Base-by-base conservation (phyloP, 1,140 invertebrate genomes). In the Drosophila sp. region DNA sequence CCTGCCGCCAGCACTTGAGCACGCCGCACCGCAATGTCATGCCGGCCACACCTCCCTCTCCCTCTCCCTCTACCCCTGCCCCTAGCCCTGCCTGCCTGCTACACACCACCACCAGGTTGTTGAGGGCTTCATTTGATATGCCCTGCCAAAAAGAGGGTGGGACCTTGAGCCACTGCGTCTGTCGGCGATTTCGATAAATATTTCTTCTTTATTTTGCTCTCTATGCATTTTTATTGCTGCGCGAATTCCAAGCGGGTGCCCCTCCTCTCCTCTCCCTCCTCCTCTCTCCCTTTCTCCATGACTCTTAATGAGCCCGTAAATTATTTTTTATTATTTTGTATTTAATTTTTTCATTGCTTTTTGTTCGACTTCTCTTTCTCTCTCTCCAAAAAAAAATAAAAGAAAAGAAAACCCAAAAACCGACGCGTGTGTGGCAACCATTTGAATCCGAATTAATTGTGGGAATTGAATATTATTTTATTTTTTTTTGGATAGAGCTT, bases 261-360 rank as follows among this genome's bases (percentile, higher is more conserved):
- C 32, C 8, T 4, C 25, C 57, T 32, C 16, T 40, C 66, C 7
- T 13, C 32, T 27, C 21, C 34, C 40, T 63, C 32, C 50, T 34
- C 25, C 36, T 14, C 40, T 21, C 32, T 8, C 27, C 14, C 54
- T 13, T n/a, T 29, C 7, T 40, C 51, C 18, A 53, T 40, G 46
- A 59, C 75, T 72, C 78, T 80, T 89, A 87, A 87, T 87, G 83
- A 87, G 83, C 65, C 78, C 83, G 79, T 87, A 87, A 89, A 87
- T 87, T 89, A 89, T 87, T 87, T 87, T 87, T 87, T 87, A 79
- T 87, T 87, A 89, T 87, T 87, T 89, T 67, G 83, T 89, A 87
- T 87, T 89, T 83, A 89, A 89, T 89, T 77, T 83, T 87, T 87
- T 89, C 83, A 89, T 87, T 89, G 78, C 51, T 74, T 45, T 69